Evolutionary conservation across 2,113 vertebrate genomes (phyloP).

Genomic region (Nesogale talazaci): DNA sequence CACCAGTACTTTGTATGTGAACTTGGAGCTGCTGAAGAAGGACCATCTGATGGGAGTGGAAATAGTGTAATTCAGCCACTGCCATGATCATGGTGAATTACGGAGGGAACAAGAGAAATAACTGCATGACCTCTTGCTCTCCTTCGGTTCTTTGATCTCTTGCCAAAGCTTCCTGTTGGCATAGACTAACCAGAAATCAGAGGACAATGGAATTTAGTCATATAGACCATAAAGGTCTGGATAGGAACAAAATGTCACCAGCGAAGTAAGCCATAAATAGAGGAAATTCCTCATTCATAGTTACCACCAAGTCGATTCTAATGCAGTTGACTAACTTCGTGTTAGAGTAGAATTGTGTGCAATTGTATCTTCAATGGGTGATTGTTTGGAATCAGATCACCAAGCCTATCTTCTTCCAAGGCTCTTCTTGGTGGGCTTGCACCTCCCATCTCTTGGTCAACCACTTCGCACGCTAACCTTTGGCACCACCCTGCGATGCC

Average conservation of each 20-base stretch:
- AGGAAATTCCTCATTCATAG: not conserved
- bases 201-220: not conserved
- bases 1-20: not conserved
- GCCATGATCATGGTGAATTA: not conserved
- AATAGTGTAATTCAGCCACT: not conserved
- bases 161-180: not conserved
- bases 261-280: not conserved
- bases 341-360: not conserved
- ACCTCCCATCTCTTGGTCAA: not conserved
- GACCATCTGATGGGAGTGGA: not conserved
- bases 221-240: not conserved
- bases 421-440: not conserved
- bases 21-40: not conserved
- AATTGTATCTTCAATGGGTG: not conserved
- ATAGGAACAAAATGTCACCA: not conserved
- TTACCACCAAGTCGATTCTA: not conserved
- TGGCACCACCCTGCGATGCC: not conserved
- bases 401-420: not conserved
- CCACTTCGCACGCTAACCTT: not conserved
- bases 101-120: not conserved
- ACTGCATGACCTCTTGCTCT: rapidly evolving
- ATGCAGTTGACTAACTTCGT: not conserved
- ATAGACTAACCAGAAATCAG: not conserved
- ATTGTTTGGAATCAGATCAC: not conserved
- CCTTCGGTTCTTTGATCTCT: not conserved